Percentiles rank a stretch among this genome's conserved stretches.
phyloP scores from a whole-genome alignment of 2,113 vertebrate genomes.

The Xiphophorus couchianus region DNA sequence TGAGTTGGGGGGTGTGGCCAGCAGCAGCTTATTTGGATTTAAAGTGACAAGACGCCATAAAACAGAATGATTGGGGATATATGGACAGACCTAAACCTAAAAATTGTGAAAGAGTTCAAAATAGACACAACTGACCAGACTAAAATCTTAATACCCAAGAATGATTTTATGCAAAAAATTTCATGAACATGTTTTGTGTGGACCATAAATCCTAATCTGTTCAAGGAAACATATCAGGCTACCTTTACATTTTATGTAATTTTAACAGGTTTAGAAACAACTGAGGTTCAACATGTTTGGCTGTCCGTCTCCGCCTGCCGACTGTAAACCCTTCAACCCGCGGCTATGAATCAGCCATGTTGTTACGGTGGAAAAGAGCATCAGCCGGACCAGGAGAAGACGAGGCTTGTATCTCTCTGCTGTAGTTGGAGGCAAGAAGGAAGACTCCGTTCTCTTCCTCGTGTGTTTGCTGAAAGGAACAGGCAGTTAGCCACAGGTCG shows the following conservation, averaged over 20 bases:
- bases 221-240: too few relatives aligned
- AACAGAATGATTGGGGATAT: too few relatives aligned
- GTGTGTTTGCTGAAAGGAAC: constrained; percentile 37
- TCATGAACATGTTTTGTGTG: too few relatives aligned
- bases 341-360: background rate
- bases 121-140: too few relatives aligned
- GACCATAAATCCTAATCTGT: too few relatives aligned
- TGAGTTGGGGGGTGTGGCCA: too few relatives aligned
- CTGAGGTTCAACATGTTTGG: background rate
- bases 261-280: background rate
- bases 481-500: constrained; percentile 33
- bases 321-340: background rate
- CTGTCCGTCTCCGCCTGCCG: background rate
- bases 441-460: constrained; percentile 8
- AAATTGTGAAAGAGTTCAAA: too few relatives aligned
- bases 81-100: too few relatives aligned
- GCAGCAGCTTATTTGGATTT: too few relatives aligned
- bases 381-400: background rate
- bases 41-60: too few relatives aligned
- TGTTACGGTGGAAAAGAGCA: background rate
- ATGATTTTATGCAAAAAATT: too few relatives aligned
- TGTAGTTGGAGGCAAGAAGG: background rate
- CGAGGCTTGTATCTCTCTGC: background rate
- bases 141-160: too few relatives aligned
- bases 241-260: background rate